Percentiles rank a stretch among this genome's conserved stretches.
Evolutionary conservation across 2,888 invertebrate species (phyloP).

Genomic region (Cantharis flavilabris): DNA sequence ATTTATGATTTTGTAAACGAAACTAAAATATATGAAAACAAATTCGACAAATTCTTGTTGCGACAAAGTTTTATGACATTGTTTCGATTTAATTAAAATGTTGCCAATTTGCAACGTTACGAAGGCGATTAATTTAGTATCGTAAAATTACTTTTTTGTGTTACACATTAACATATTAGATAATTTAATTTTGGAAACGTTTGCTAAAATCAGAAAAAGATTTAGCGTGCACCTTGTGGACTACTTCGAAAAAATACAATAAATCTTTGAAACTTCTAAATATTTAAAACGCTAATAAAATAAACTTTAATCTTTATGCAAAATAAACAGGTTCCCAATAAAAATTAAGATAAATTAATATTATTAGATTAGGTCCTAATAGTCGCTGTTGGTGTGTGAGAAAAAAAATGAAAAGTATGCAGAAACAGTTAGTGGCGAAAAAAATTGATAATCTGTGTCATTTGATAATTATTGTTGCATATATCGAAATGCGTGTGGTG

Average conservation of each 20-base stretch:
- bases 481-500: background rate
- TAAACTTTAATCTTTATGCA: background rate
- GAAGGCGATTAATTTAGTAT: background rate
- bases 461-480: background rate
- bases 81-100: background rate
- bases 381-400: background rate
- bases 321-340: background rate
- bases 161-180: background rate
- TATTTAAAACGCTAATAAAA: background rate
- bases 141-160: background rate
- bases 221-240: background rate
- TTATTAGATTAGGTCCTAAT: background rate
- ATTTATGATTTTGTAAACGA: slow-evolving; percentile 14
- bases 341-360: background rate
- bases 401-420: background rate
- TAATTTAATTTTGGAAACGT: background rate
- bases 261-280: background rate
- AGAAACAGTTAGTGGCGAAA: background rate
- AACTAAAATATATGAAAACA: slow-evolving; percentile 1
- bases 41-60: background rate
- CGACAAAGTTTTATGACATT: background rate
- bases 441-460: background rate
- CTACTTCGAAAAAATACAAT: background rate
- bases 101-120: background rate
- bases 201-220: background rate